These are phyloP conservation scores for Pachydiplax longipennis DNA, from an alignment of 2,888 invertebrate genomes.

Conservation along the genomic window DNA sequence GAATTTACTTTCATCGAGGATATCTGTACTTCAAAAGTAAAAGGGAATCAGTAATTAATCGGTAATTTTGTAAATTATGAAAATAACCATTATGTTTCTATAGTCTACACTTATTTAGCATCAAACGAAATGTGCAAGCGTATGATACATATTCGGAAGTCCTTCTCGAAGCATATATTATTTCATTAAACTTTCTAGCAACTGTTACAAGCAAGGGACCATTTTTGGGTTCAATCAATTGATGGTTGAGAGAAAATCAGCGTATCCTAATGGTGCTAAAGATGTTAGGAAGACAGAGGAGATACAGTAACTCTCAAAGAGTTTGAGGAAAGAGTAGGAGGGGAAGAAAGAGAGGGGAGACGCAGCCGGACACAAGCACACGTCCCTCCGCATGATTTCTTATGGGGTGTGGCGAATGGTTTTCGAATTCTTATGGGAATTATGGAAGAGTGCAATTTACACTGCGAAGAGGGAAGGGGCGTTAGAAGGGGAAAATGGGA, in stretches of 20 bases:
- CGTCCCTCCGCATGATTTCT: neutral
- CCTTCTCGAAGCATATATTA: too few species aligned
- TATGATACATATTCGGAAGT: too few species aligned
- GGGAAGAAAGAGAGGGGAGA: neutral
- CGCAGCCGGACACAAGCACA: neutral
- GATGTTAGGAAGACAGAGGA: neutral
- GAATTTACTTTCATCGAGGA: too few species aligned
- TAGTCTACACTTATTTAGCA: too few species aligned
- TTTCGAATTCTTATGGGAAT: neutral
- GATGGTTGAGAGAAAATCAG: neutral
- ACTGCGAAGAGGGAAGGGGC: neutral
- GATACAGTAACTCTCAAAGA: neutral
- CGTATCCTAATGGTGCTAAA: neutral
- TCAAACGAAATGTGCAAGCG: too few species aligned
- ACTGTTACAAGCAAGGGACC: too few species aligned
- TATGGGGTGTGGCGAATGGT: neutral
- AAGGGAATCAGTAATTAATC: too few species aligned
- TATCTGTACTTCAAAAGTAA: too few species aligned
- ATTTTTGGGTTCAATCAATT: too few species aligned
- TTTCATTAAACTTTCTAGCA: too few species aligned
- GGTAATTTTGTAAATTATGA: too few species aligned
- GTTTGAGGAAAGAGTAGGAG: neutral
- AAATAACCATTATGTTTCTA: too few species aligned
- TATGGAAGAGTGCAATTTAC: neutral
- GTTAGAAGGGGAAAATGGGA: neutral